A percentile compares a stretch with the other conserved stretches of the same genome.
Evolutionary conservation across 2,113 vertebrate genomes (phyloP).

Genomic region (Nanorana parkeri): DNA sequence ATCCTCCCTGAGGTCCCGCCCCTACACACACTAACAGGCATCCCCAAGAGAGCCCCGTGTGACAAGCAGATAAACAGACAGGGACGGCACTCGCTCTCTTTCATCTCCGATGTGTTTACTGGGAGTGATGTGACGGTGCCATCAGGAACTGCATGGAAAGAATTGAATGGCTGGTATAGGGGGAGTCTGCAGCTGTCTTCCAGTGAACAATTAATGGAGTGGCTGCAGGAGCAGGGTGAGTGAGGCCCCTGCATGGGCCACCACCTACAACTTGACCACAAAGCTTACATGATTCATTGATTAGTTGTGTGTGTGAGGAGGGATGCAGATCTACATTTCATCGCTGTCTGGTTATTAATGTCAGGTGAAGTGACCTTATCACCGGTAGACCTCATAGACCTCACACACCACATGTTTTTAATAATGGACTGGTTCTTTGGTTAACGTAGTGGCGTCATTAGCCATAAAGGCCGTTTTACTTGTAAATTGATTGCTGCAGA

Average conservation of each 20-base stretch:
- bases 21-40: conserved; percentile 49
- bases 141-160: conserved; percentile 31
- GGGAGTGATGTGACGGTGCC: conserved; percentile 3
- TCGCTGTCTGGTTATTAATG: too few species aligned
- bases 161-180: conserved; percentile 46
- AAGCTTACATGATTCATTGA: too few species aligned
- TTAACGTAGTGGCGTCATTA: too few species aligned
- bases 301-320: too few species aligned
- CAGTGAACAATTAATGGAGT: conserved; percentile 52
- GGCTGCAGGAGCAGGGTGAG: conserved; percentile 55
- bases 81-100: conserved; percentile 12
- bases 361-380: too few species aligned
- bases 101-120: background rate
- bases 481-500: background rate
- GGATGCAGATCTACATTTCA: too few species aligned
- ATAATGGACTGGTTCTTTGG: too few species aligned
- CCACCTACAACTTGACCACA: too few species aligned
- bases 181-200: conserved; percentile 19
- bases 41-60: conserved; percentile 57
- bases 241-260: conserved; percentile 16
- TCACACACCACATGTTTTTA: too few species aligned
- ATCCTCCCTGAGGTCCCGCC: conserved; percentile 50
- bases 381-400: too few species aligned
- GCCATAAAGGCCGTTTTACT: background rate
- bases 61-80: conserved; percentile 41